A percentile compares a stretch with the other conserved stretches of the same genome.
phyloP scores from a whole-genome alignment of 2,113 vertebrate genomes.

The Dunckerocampus dactyliophorus region DNA sequence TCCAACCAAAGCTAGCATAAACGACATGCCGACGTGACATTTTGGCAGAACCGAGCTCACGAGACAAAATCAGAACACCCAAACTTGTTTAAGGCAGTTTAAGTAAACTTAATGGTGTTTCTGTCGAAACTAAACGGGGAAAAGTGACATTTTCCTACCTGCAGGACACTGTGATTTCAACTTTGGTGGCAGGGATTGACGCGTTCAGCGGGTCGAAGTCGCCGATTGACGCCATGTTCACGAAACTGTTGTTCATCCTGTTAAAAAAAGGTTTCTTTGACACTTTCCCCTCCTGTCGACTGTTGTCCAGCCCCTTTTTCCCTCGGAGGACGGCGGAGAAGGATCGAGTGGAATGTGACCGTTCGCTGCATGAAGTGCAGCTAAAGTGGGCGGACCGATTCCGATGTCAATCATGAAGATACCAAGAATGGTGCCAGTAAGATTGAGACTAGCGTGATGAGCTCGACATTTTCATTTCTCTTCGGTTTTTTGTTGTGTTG shows the following conservation, averaged over 20 bases:
- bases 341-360: conserved; percentile 24
- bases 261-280: background rate
- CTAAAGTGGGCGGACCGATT: conserved; percentile 22
- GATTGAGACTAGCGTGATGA: no score
- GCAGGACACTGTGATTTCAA: conserved; percentile 91
- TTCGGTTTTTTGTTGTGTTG: no score
- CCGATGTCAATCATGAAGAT: no score
- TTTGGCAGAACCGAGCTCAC: no score
- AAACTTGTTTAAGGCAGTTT: no score
- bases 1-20: no score
- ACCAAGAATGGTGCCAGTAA: no score
- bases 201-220: conserved; percentile 83
- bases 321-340: conserved; percentile 14
- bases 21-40: no score
- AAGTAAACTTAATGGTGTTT: no score
- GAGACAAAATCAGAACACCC: no score
- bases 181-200: conserved; percentile 85
- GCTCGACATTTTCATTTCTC: no score
- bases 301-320: conserved; percentile 45
- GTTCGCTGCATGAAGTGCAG: conserved; percentile 47
- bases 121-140: no score
- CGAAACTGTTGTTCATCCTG: conserved; percentile 70
- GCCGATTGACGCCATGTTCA: conserved; percentile 83
- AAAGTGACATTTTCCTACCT: conserved; percentile 73
- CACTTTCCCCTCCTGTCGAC: background rate